Evolutionary conservation across 1,140 invertebrate genomes (phyloP).

Genomic region (Parasteatoda tepidariorum): DNA sequence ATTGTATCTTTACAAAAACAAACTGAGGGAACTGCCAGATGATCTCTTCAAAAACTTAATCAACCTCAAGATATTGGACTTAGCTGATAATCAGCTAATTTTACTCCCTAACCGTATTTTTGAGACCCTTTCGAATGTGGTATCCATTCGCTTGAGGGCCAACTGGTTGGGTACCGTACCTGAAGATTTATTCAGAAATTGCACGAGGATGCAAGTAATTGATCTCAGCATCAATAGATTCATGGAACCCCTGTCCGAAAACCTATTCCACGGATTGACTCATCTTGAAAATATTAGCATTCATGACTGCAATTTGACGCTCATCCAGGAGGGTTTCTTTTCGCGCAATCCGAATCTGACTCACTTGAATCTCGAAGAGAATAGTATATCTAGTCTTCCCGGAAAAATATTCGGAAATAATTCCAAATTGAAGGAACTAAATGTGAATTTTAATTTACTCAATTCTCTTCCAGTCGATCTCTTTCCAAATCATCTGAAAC

Average conservation of each 20-base stretch:
- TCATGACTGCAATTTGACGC: slow-evolving; percentile 58
- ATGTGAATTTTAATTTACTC: slow-evolving; percentile 83
- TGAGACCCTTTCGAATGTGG: slow-evolving; percentile 46
- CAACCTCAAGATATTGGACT: slow-evolving; percentile 62
- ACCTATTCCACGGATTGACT: slow-evolving; percentile 50
- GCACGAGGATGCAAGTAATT: slow-evolving; percentile 47
- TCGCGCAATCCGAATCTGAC: background rate
- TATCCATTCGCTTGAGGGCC: slow-evolving; percentile 36
- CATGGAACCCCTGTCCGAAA: slow-evolving; percentile 55
- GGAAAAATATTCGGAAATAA: slow-evolving; percentile 45
- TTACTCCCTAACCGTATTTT: slow-evolving; percentile 54
- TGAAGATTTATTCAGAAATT: slow-evolving; percentile 57
- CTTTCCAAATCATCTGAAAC: slow-evolving; percentile 68
- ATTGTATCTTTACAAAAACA: slow-evolving; percentile 45
- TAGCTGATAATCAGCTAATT: slow-evolving; percentile 62
- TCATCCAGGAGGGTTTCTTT: slow-evolving; percentile 32
- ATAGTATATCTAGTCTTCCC: slow-evolving; percentile 30
- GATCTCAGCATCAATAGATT: slow-evolving; percentile 62
- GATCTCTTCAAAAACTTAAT: slow-evolving; percentile 55
- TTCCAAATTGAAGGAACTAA: slow-evolving; percentile 75
- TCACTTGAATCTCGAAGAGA: slow-evolving; percentile 5
- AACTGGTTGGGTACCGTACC: slow-evolving; percentile 61
- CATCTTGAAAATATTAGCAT: slow-evolving; percentile 58
- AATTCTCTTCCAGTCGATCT: slow-evolving; percentile 79
- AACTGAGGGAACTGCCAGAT: slow-evolving; percentile 29